A percentile compares a stretch with the other conserved stretches of the same genome.
Conservation (phyloP, 2,113 vertebrate species). For the Uria aalge region DNA sequence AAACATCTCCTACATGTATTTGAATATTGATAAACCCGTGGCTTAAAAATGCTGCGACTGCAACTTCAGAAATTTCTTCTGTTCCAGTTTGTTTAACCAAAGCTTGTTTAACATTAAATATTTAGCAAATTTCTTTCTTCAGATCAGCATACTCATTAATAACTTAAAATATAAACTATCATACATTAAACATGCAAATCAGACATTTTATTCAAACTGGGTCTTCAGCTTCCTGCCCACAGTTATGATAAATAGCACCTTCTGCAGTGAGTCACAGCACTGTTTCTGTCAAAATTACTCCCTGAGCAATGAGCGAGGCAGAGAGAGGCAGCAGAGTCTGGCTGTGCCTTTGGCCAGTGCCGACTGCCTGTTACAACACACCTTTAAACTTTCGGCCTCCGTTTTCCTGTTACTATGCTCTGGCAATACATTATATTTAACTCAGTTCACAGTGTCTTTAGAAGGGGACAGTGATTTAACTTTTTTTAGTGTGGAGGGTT, state of each 20-base stretch:
- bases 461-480: fast-evolving
- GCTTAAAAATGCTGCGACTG: not conserved
- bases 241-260: conserved; percentile 31
- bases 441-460: not conserved
- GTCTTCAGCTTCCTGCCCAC: not conserved
- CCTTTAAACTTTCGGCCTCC: not conserved
- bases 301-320: not conserved
- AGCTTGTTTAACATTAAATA: conserved; percentile 71
- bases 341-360: not conserved
- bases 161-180: conserved; percentile 64
- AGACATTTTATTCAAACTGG: conserved; percentile 50
- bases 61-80: conserved; percentile 53
- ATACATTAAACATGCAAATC: conserved; percentile 50
- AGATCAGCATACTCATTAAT: conserved; percentile 67
- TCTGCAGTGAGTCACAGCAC: conserved; percentile 1
- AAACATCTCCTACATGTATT: not conserved
- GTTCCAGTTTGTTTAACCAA: conserved; percentile 64
- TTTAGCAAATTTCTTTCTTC: conserved; percentile 67
- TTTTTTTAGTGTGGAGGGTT: not conserved
- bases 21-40: conserved; percentile 47
- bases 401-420: not conserved
- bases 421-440: not conserved
- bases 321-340: not conserved
- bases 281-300: not conserved
- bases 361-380: not conserved